Percentiles rank a stretch among this genome's conserved stretches.
phyloP scores from a whole-genome alignment of 2,888 invertebrate species.

The Spilosoma lubricipeda region DNA sequence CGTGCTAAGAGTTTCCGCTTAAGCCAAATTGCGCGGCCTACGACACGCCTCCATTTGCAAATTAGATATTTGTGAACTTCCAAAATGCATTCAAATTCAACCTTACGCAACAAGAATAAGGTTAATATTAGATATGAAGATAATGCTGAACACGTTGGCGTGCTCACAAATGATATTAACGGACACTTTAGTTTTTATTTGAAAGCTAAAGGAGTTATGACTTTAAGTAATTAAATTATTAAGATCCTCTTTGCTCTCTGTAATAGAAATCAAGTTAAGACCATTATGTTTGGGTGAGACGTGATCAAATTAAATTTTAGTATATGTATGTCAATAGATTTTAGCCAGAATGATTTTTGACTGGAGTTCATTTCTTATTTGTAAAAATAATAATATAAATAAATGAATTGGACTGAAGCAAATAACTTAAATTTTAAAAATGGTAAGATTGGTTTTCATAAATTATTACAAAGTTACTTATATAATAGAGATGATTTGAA shows the following conservation, averaged over 20 bases:
- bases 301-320: background rate
- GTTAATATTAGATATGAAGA: conserved; percentile 15
- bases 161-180: conserved; percentile 55
- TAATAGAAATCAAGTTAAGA: conserved; percentile 13
- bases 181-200: conserved; percentile 56
- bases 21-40: conserved; percentile 81
- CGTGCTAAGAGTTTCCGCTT: conserved; percentile 75
- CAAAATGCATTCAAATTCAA: conserved; percentile 42
- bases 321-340: background rate
- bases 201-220: conserved; percentile 50
- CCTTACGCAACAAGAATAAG: conserved; percentile 38
- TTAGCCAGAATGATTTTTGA: background rate
- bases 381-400: no score
- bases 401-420: background rate
- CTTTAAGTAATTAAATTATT: conserved; percentile 57
- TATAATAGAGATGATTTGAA: no score
- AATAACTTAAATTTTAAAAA: no score
- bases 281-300: background rate
- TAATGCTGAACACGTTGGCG: conserved; percentile 40
- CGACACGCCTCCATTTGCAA: conserved; percentile 84
- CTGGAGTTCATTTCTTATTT: background rate
- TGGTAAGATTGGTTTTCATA: no score
- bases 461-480: no score
- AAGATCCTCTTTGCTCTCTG: conserved; percentile 23
- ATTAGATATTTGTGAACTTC: conserved; percentile 71